A percentile compares a stretch with the other conserved stretches of the same genome.
Conservation (phyloP, 2,888 invertebrate species). For the Alitta virens region DNA sequence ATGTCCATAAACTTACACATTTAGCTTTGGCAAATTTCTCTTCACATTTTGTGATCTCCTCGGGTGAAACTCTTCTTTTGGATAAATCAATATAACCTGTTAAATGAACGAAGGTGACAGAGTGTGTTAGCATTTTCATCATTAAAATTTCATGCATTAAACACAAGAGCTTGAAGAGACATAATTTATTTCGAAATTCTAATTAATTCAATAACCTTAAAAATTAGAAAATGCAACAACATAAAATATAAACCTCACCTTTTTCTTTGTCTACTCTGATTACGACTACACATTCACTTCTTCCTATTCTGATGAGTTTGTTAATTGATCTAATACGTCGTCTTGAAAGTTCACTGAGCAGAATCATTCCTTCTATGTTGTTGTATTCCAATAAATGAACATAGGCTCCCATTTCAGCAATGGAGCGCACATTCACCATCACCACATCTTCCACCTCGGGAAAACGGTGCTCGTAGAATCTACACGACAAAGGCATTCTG, state of each 20-base stretch:
- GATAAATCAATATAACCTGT: constrained; percentile 97
- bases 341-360: constrained; percentile 94
- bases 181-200: no score
- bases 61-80: constrained; percentile 95
- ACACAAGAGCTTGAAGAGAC: no score
- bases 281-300: constrained; percentile 98
- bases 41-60: constrained; percentile 97
- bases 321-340: constrained; percentile 99
- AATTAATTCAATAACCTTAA: no score
- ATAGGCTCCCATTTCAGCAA: constrained; percentile 99
- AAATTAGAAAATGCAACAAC: no score
- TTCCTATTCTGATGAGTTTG: constrained; percentile 96
- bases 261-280: constrained; percentile 99
- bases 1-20: constrained; percentile 67
- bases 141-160: no score
- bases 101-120: no score
- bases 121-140: not conserved
- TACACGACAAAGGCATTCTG: constrained; percentile 49
- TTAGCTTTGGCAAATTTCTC: constrained; percentile 98
- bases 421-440: constrained; percentile 95
- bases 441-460: constrained; percentile 87
- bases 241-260: no score
- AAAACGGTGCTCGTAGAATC: constrained; percentile 33
- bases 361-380: constrained; percentile 97
- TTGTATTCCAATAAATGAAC: constrained; percentile 97